Evolutionary conservation across 2,888 invertebrate genomes (phyloP), one percentile per base, ranked within the genome.

Genomic region (Drosophila paramelanica): DNA sequence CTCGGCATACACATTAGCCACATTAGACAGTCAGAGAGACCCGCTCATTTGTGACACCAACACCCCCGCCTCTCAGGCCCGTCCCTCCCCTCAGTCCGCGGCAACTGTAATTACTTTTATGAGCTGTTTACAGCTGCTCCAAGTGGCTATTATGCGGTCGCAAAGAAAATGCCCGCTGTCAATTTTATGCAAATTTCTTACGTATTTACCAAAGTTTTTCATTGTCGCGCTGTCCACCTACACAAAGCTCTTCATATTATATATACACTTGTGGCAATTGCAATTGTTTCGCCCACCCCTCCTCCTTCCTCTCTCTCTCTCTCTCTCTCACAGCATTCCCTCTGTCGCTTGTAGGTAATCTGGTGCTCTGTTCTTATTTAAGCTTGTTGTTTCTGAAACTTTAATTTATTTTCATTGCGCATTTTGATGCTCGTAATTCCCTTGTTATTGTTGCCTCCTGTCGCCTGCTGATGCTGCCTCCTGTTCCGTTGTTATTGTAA

Each of bases 101-200:
- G 49, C 78, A 70, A 31, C 67, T 79, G 88, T 90, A 87, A 90
- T 87, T 90, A 89, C 90, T 87, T 91, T 91, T 89, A 91, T 88
- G 90, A 91, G 77, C 90, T 91, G 91, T 91, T 91, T 91, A 91
- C 90, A 88, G 88, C 86, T 85, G 91, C 88, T 90, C 89, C 91
- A 73, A 90, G 90, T 83, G 79, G 68, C 85, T 79, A 90, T 87
- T 88, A 89, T 73, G 83, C 66, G 86, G 86, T 69, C 67, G 59
- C 79, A 49, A 66, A 66, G 66, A 71, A 65, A 84, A 68, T 78
- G 74, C 73, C 59, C 72, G 58, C 85, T 86, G 90, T 89, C 90
- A 86, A 86, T 86, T 86, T 86, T 86, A 86, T 86, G 85, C 90
- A 86, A 90, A 86, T 86, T 89, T 89, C 68, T 75, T 75, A 50